These are phyloP conservation scores for Peromyscus polionotus DNA, from an alignment of 2,113 vertebrate species.

Conservation along the genomic window DNA sequence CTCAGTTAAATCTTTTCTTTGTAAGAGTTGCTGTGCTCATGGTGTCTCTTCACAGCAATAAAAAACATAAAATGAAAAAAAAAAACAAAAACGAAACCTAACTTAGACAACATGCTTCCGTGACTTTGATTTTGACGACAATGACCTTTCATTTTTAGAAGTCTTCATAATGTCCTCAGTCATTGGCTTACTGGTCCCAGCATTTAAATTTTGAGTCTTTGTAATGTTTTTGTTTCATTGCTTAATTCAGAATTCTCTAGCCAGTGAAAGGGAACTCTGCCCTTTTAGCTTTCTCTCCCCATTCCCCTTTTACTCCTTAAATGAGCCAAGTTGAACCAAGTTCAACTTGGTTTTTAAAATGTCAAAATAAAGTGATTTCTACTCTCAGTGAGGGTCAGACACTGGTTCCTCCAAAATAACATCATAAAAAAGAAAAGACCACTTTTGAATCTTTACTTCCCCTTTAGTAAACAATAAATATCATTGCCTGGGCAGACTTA, in stretches of 20 bases:
- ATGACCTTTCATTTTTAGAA: conserved; percentile 50
- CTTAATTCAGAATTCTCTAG: conserved; percentile 49
- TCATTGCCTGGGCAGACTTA: not conserved
- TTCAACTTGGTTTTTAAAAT: conserved; percentile 37
- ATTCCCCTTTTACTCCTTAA: conserved; percentile 31
- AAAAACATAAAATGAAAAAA: too few relatives aligned
- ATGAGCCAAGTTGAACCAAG: not conserved
- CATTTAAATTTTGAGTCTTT: conserved; percentile 55
- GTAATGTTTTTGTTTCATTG: not conserved
- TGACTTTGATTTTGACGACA: conserved; percentile 57
- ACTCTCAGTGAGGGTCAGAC: conserved; percentile 34
- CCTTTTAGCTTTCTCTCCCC: conserved; percentile 18
- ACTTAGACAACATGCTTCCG: not conserved
- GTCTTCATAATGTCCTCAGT: not conserved
- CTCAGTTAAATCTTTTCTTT: too few relatives aligned
- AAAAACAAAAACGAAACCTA: too few relatives aligned
- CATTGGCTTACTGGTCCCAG: not conserved
- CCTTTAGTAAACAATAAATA: conserved; percentile 2
- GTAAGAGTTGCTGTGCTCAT: too few relatives aligned
- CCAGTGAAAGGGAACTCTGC: not conserved
- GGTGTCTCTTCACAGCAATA: too few relatives aligned
- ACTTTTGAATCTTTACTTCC: not conserved
- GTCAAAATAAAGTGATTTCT: not conserved
- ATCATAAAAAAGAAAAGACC: not conserved
- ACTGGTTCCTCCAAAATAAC: not conserved